Conservation (phyloP, 1,140 invertebrate species). For the Neodiprion fabricii region DNA sequence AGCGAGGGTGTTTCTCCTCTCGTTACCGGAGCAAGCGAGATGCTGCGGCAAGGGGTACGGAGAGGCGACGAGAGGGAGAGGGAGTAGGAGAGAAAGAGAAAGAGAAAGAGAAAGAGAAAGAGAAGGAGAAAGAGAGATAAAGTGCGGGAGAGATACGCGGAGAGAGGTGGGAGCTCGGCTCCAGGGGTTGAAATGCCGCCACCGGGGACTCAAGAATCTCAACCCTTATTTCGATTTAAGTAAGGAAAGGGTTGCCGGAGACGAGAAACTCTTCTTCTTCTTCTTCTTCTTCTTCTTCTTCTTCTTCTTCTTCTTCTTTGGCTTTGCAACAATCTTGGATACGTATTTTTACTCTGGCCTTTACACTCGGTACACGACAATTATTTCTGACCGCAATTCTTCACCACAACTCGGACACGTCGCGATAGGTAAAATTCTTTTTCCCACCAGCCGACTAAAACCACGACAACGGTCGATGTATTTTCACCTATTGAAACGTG, state of each 20-base stretch:
- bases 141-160: conserved; percentile 20
- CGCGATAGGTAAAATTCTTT: too few relatives aligned
- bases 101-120: conserved; percentile 18
- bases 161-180: conserved; percentile 20
- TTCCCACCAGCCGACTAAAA: too few relatives aligned
- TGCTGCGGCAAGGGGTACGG: conserved; percentile 1
- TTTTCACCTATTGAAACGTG: too few relatives aligned
- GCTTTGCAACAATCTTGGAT: background rate
- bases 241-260: conserved; percentile 54
- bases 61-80: conserved; percentile 12
- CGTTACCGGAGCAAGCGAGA: conserved; percentile 51
- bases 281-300: conserved; percentile 5
- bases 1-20: conserved; percentile 64
- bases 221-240: conserved; percentile 58
- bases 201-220: conserved; percentile 41
- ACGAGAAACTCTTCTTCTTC: background rate
- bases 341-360: background rate
- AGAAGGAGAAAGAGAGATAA: conserved; percentile 8
- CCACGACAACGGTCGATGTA: too few relatives aligned
- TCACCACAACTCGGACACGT: too few relatives aligned
- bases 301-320: background rate
- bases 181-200: conserved; percentile 28
- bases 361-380: too few relatives aligned
- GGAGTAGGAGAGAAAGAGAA: conserved; percentile 34
- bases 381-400: too few relatives aligned